phyloP scores from a whole-genome alignment of 2,113 vertebrate species.

The Morphnarchus princeps region DNA sequence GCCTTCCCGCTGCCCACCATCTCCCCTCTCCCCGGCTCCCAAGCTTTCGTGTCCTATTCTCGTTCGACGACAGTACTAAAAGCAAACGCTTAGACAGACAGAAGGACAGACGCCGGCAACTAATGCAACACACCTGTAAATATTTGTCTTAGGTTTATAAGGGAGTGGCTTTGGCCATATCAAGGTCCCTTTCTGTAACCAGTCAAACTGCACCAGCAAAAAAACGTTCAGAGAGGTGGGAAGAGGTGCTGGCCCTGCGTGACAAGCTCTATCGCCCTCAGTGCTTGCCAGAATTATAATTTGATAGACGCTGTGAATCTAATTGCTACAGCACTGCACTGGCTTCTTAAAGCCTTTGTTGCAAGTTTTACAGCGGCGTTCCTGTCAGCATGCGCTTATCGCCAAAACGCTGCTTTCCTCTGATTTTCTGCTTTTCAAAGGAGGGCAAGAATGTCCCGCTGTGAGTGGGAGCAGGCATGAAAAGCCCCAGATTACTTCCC shows the following conservation, averaged over 20 bases:
- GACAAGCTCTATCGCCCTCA: background rate
- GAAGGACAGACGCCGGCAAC: background rate
- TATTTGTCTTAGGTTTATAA: background rate
- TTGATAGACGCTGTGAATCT: background rate
- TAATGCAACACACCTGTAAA: background rate
- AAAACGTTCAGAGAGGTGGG: background rate
- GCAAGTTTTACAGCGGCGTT: background rate
- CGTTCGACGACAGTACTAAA: rapidly evolving
- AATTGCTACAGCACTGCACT: background rate
- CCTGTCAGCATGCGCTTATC: background rate
- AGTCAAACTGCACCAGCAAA: background rate
- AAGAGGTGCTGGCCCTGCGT: background rate
- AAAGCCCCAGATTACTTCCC: constrained; percentile 8
- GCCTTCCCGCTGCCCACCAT: background rate
- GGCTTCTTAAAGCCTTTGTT: constrained; percentile 1
- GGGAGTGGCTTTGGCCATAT: background rate
- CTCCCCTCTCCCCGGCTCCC: background rate
- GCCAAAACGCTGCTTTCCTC: background rate
- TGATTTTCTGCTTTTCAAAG: constrained; percentile 11
- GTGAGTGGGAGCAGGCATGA: background rate
- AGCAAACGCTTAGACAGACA: background rate
- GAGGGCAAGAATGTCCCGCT: background rate
- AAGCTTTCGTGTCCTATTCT: rapidly evolving
- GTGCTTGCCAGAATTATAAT: background rate
- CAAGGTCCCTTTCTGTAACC: background rate